A percentile compares a stretch with the other conserved stretches of the same genome.
phyloP scores from a whole-genome alignment of 2,113 vertebrate species.

The Climacteris rufus region DNA sequence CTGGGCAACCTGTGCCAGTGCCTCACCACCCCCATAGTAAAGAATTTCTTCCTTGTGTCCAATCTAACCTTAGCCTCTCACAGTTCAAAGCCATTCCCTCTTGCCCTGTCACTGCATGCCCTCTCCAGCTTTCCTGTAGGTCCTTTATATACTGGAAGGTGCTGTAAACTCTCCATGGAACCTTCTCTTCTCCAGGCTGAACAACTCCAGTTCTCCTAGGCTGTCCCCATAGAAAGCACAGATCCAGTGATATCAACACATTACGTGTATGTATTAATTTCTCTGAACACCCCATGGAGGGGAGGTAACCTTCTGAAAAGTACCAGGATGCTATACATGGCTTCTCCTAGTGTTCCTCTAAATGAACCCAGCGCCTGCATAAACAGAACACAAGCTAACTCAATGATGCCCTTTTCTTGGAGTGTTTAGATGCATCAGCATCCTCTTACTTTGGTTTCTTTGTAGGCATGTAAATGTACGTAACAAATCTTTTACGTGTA shows the following conservation, averaged over 20 bases:
- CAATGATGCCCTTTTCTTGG: neutral
- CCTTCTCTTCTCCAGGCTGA: neutral
- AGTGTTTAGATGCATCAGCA: neutral
- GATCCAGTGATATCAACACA: neutral
- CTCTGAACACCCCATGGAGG: neutral
- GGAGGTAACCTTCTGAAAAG: neutral
- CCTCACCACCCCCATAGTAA: neutral
- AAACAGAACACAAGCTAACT: neutral
- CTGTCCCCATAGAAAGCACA: neutral
- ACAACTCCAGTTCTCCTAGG: neutral
- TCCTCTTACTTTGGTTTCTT: neutral
- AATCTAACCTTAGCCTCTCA: accelerated
- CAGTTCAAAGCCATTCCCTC: neutral
- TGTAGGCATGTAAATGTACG: neutral
- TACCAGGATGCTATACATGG: too few relatives aligned
- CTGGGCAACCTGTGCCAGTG: neutral
- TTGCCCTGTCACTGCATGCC: neutral
- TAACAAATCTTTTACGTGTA: neutral
- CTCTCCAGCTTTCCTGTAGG: neutral
- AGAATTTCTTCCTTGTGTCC: neutral
- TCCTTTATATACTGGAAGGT: neutral
- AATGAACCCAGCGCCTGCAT: neutral
- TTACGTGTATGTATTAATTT: neutral
- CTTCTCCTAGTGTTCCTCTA: neutral
- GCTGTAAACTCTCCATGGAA: neutral